phyloP scores from a whole-genome alignment of 1,140 invertebrate genomes.

The Chironomus tepperi region DNA sequence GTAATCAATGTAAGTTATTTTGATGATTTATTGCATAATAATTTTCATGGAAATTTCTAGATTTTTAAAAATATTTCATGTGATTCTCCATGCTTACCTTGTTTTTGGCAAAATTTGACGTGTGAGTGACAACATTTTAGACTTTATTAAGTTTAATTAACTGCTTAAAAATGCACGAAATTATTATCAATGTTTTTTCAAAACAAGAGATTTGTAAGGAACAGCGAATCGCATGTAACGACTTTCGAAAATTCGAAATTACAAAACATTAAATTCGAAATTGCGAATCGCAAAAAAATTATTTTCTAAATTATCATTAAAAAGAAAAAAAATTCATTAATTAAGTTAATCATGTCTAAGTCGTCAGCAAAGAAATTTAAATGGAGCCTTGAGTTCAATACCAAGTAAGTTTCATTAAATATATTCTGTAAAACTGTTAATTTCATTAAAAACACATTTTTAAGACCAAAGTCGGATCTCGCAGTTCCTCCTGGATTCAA shows the following conservation, averaged over 20 bases:
- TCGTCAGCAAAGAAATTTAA: not conserved
- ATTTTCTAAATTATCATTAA: too few relatives aligned
- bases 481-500: slow-evolving; percentile 77
- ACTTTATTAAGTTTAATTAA: not conserved
- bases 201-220: not conserved
- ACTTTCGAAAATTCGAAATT: slow-evolving; percentile 1
- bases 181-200: not conserved
- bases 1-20: slow-evolving; percentile 18
- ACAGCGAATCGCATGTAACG: not conserved
- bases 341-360: not conserved
- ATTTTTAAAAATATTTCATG: not conserved
- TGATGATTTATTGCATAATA: slow-evolving; percentile 18
- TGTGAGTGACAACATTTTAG: not conserved
- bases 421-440: not conserved
- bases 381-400: slow-evolving; percentile 19
- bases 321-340: too few relatives aligned
- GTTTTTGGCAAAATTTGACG: not conserved
- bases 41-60: not conserved
- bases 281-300: too few relatives aligned
- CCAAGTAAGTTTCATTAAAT: slow-evolving; percentile 5
- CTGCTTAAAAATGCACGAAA: not conserved
- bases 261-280: too few relatives aligned
- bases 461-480: slow-evolving; percentile 42
- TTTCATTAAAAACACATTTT: not conserved
- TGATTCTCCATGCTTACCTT: not conserved